Base-by-base conservation (phyloP, 2,888 invertebrate species). In the Lepidonotus clava region DNA sequence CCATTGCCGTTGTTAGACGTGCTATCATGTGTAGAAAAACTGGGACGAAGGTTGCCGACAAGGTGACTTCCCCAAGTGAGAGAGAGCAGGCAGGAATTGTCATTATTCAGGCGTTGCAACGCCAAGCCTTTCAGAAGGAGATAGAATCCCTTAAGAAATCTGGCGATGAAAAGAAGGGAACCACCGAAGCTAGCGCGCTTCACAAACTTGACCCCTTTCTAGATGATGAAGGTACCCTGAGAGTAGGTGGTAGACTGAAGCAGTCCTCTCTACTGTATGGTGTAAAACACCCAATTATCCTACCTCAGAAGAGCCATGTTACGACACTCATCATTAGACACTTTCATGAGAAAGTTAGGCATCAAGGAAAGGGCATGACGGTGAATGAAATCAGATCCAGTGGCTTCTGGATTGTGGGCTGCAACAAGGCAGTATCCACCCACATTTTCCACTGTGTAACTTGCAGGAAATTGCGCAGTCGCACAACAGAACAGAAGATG, bases 281-380 rank as follows among this genome's bases (percentile, higher is more conserved):
- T 14, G 83, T 46, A 1, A 88, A 88, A 53, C 88, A 87, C 46
- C 87, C 86, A 24, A 41, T 87, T 41, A 87, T 85, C 34, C 46
- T 88, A 6, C 88, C 85, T 8, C 32, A 76, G 53, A 34, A 77
- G 8, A 21, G 61, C 21, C 86, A 88, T 66, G 76, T 87, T 21
- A 83, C 87, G 2, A 77, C 21, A 0, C 83, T 87, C 24, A 32
- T 88, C 18, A 85, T 90, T 8, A 40, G 84, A 36, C 88, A 91
- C 85, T 89, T 71, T 86, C 90, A 90, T 76, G 87, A 90, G n/a
- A 85, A 71, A 1, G 76, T 86, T 0, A 53, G 40, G 2, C 89
- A 91, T 67, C 89, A 89, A 83, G 90, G 89, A 32, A 67, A 89
- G 51, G 90, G 89, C 5, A 88, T 90, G 11, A 90, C 89, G 1